Base-by-base conservation (phyloP, 1,140 invertebrate genomes). In the Drosophila persimilis region DNA sequence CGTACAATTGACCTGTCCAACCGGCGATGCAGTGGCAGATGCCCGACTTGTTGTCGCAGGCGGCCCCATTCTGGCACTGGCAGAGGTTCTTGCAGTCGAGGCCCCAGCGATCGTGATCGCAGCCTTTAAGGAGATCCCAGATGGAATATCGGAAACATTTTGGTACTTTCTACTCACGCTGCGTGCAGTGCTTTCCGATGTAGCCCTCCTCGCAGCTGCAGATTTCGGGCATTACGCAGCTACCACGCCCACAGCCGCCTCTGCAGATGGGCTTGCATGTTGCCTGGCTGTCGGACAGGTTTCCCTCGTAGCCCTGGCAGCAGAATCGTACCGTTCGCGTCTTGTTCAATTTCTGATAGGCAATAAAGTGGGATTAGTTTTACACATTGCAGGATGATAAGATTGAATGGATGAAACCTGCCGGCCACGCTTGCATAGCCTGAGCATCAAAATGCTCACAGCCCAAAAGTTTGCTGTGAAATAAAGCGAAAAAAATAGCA, bases 81-180 rank as follows among this genome's bases (percentile, higher is more conserved):
- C 90, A 90, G 0, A 48, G 17, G 72, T 91, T 88, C 24, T 77
- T 79, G 69, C 81, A 91, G 56, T 90, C 83, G 64, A 91, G 17
- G 7, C 91, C 91, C 83, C 88, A 91, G 47, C 86, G 86, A 75
- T 91, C 90, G 31, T 92, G 89, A 66, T 88, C 77, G 20, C 90
- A 90, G 20, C 88, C 91, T 89, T 50, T 20, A 31, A 3, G 9
- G n/a, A 35, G 13, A 43, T 26, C 2, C 7, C 44, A 17, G 15
- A 35, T 63, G 0, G 22, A 59, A 46, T 11, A 26, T 13, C 53
- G 6, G 0, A 48, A 9, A 13, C 31, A 11, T 45, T 8, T 31
- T 24, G 2, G 39, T 22, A 1, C 9, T 4, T 52, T 24, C 0
- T 55, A 90, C 86, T 83, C 45, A 91, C 90, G 75, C 52, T 91